Evolutionary conservation across 64 coral and sea anemone genomes (phyloP).

Genomic region (Stichodactyla helianthus): DNA sequence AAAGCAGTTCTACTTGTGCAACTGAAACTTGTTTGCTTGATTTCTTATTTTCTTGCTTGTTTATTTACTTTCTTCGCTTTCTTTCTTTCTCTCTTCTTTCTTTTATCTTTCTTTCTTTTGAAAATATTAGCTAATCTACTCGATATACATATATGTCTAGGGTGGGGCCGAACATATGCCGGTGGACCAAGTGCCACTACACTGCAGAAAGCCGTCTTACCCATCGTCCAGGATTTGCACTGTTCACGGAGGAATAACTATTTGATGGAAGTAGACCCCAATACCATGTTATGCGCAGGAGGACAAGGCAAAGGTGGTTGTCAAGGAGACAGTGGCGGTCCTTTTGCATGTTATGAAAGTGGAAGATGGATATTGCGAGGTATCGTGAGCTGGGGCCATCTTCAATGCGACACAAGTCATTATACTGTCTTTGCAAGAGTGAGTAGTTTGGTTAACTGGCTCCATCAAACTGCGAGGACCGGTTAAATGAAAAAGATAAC

Average conservation of each 20-base stretch:
- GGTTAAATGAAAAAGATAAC: not conserved
- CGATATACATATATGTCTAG: not conserved
- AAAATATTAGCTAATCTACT: not conserved
- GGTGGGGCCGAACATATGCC: slow-evolving; percentile 51
- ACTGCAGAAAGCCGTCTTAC: slow-evolving; percentile 46
- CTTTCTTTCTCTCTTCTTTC: not conserved
- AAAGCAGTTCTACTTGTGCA: too few species aligned
- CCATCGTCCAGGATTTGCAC: not conserved
- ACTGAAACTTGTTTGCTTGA: too few species aligned
- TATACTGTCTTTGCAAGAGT: slow-evolving; percentile 66
- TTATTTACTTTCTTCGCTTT: too few species aligned
- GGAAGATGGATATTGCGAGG: slow-evolving; percentile 49
- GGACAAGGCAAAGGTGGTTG: slow-evolving; percentile 39
- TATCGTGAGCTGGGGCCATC: slow-evolving; percentile 61
- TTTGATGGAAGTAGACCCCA: slow-evolving; percentile 24
- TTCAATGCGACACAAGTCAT: slow-evolving; percentile 32
- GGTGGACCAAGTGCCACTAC: slow-evolving; percentile 10
- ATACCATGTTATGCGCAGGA: slow-evolving; percentile 48
- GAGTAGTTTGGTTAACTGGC: slow-evolving; percentile 52
- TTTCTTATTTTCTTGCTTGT: too few species aligned
- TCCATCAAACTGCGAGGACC: not conserved
- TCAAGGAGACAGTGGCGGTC: slow-evolving; percentile 70
- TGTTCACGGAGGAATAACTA: slow-evolving; percentile 22
- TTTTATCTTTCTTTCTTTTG: not conserved
- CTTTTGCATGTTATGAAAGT: slow-evolving; percentile 45